Evolutionary conservation across 2,888 invertebrate genomes (phyloP), one percentile per base, ranked within the genome.

Genomic region (Troides oblongomaculatus): DNA sequence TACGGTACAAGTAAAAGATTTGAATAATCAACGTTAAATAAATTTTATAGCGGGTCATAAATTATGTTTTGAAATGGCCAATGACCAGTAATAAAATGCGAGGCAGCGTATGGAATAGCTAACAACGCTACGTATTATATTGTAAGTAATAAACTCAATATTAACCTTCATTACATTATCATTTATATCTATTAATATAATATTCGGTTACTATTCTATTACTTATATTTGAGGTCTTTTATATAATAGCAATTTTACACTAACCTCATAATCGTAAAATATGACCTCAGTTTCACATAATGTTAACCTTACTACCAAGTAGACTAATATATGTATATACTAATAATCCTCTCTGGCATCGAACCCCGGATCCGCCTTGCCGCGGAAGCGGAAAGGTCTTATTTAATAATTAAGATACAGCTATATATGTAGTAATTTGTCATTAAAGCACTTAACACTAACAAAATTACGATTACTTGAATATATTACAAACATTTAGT

Each of bases 1-100:
- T 43, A 25, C 30, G 36, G 17, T n/a, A 43, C 61, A 60, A 65
- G 60, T 56, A 57, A 64, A 57, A 69, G 64, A 61, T 61, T 50
- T 56, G 62, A 64, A 39, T 56, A 57, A 39, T 69, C 60, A 60
- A 61, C 39, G 25, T 61, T 25, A 64, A 39, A 60, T 60, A 65
- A 65, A 65, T 39, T 65, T 69, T 69, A 69, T 69, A 17, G 61
- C 43, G 14, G n/a, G 39, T 17, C 43, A 69, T 69, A 62, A 69
- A 69, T 68, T 53, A 68, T 64, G 62, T 63, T 64, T 68, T 53
- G 53, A 62, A 65, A 65, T 69, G 64, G 56, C 61, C 64, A 62
- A 69, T 57, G 69, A 65, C 61, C 64, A 62, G 64, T 30, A 61
- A 69, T 65, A 65, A 65, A 61, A 69, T 25, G 69, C 21, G 30